phyloP scores from a whole-genome alignment of 2,888 invertebrate genomes.

The Eupithecia inturbata region DNA sequence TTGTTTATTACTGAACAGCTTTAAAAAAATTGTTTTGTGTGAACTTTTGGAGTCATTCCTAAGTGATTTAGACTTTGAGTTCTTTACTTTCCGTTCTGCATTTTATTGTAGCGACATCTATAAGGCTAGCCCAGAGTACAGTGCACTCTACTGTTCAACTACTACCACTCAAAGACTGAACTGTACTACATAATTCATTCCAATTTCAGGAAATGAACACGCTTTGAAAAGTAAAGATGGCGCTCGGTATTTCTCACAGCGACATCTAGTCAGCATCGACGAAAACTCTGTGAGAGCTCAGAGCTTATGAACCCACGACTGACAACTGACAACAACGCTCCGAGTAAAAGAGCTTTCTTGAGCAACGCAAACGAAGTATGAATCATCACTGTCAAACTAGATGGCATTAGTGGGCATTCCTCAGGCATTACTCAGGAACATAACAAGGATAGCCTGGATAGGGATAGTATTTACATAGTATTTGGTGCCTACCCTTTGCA shows the following conservation, averaged over 20 bases:
- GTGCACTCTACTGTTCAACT: background rate
- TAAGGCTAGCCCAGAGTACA: background rate
- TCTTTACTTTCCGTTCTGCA: background rate
- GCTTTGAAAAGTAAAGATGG: conserved; percentile 19
- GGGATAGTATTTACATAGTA: background rate
- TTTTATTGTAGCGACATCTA: background rate
- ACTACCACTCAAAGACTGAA: background rate
- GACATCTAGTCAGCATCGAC: conserved; percentile 12
- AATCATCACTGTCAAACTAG: background rate
- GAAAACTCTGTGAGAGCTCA: background rate
- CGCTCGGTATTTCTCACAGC: conserved; percentile 14
- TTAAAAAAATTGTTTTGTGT: no score
- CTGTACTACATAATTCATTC: background rate
- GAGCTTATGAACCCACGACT: conserved; percentile 6
- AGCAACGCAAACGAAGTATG: background rate
- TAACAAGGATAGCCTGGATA: no score
- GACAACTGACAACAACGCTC: background rate
- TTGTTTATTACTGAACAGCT: no score
- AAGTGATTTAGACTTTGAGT: background rate
- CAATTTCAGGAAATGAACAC: background rate
- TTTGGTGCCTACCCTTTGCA: background rate
- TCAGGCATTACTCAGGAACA: background rate
- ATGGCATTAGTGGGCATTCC: background rate
- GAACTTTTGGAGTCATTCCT: no score
- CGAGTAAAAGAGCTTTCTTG: background rate